Conservation (phyloP, 2,888 invertebrate species). For the Lasioglossum morio region DNA sequence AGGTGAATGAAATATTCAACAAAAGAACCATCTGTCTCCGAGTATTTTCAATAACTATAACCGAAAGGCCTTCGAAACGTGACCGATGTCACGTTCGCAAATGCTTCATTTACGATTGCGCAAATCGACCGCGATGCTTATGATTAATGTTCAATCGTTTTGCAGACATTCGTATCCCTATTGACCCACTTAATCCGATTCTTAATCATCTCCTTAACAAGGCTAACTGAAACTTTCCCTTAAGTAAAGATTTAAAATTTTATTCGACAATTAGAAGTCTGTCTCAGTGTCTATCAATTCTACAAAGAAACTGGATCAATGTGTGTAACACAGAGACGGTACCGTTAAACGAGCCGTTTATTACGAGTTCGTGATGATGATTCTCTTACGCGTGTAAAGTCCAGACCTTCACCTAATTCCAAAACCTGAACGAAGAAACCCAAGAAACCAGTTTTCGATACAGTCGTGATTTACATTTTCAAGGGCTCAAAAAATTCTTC, state of each 20-base stretch:
- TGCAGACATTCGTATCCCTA: conserved; percentile 7
- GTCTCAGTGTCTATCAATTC: background rate
- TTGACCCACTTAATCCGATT: conserved; percentile 51
- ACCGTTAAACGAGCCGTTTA: background rate
- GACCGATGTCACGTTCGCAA: conserved; percentile 18
- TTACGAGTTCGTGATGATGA: background rate
- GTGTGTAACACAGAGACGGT: background rate
- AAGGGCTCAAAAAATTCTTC: background rate
- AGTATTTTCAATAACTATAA: background rate
- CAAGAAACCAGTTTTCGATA: background rate
- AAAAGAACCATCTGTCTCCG: background rate
- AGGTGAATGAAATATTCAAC: background rate
- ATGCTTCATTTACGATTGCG: background rate
- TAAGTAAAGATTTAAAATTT: background rate
- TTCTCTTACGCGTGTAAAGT: background rate
- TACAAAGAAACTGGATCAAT: background rate
- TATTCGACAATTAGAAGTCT: background rate
- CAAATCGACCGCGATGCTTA: conserved; percentile 24
- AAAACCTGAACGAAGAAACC: conserved; percentile 26
- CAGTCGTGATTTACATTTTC: background rate
- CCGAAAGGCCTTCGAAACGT: background rate
- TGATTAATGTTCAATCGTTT: conserved; percentile 37
- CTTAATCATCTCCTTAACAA: conserved; percentile 56
- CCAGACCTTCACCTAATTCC: conserved; percentile 43
- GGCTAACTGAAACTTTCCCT: conserved; percentile 41